Percentiles rank a stretch among this genome's conserved stretches.
Evolutionary conservation across 2,113 vertebrate species (phyloP).

Genomic region (Holacanthus passer): DNA sequence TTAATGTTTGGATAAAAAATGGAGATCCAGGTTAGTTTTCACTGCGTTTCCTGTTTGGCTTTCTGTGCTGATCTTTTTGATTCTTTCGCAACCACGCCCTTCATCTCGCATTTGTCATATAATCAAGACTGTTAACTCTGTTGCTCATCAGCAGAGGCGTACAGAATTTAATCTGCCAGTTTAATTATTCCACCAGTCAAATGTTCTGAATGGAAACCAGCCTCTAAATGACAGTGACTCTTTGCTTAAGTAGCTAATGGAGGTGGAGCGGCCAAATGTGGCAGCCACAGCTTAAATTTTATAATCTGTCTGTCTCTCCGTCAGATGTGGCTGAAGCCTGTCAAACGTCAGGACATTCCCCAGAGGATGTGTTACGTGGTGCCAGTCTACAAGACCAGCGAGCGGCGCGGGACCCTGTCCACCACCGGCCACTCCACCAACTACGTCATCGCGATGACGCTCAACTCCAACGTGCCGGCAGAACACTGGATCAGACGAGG

Average conservation of each 20-base stretch:
- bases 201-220: neutral
- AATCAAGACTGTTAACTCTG: neutral
- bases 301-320: neutral
- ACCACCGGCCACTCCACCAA: conserved; percentile 94
- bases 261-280: neutral
- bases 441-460: conserved; percentile 89
- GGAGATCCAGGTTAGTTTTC: conserved; percentile 1
- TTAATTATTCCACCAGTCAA: conserved; percentile 27
- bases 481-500: conserved; percentile 91
- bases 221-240: neutral
- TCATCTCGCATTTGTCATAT: neutral
- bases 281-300: neutral
- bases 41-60: neutral
- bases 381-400: conserved; percentile 91
- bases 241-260: neutral
- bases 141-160: neutral
- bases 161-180: neutral
- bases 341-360: conserved; percentile 85
- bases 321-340: conserved; percentile 92
- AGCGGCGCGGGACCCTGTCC: conserved; percentile 90
- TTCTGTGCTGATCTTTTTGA: neutral
- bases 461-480: conserved; percentile 82
- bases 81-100: neutral
- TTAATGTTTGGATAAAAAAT: conserved; percentile 41
- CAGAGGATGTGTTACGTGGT: conserved; percentile 84